phyloP scores from a whole-genome alignment of 2,888 invertebrate species.

The Cataglyphis rosenhaueri region DNA sequence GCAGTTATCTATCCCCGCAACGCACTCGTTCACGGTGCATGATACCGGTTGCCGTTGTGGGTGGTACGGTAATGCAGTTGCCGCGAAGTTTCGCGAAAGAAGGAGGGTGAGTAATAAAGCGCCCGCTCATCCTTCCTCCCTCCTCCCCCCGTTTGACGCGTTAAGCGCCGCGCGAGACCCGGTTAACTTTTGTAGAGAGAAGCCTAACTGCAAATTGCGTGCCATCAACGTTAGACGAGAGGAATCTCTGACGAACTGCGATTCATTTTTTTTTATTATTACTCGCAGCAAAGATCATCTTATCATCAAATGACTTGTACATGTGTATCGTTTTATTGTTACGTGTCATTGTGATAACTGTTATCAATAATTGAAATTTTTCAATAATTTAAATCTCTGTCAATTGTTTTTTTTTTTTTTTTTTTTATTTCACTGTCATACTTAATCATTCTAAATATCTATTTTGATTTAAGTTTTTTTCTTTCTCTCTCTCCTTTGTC shows the following conservation, averaged over 20 bases:
- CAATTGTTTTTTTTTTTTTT: background rate
- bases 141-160: background rate
- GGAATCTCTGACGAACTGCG: no score
- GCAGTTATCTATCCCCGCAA: constrained; percentile 43
- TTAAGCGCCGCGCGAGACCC: background rate
- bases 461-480: background rate
- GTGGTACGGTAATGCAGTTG: constrained; percentile 61
- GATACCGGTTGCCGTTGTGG: constrained; percentile 47
- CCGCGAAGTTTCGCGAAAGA: constrained; percentile 9
- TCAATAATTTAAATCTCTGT: background rate
- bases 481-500: background rate
- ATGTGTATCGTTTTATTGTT: background rate
- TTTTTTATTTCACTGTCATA: background rate
- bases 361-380: background rate
- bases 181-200: background rate
- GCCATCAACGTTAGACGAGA: no score
- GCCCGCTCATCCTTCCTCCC: constrained; percentile 1
- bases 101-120: background rate
- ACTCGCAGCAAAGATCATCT: no score
- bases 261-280: no score
- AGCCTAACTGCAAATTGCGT: no score
- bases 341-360: background rate
- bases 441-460: background rate
- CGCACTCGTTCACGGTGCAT: constrained; percentile 25
- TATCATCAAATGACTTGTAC: no score